Percentiles rank a stretch among this genome's conserved stretches.
Conservation (phyloP, 1,140 invertebrate species). For the Ctenoplectra terminalis region DNA sequence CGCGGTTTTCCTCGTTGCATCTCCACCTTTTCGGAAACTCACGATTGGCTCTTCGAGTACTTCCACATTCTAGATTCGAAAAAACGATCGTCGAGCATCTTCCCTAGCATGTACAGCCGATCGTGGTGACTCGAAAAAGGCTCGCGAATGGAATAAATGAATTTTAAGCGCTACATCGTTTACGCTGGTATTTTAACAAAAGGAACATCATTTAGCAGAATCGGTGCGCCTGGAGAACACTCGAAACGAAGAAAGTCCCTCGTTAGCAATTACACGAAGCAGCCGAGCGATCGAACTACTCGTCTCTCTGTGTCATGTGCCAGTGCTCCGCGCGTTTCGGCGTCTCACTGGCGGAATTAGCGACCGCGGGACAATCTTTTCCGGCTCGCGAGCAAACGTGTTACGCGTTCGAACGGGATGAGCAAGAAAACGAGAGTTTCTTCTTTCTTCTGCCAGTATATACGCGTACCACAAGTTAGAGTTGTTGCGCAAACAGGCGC, state of each 20-base stretch:
- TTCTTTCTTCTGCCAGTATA: background rate
- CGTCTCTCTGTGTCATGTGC: too few relatives aligned
- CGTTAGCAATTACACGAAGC: conserved; percentile 12
- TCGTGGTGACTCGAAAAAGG: too few relatives aligned
- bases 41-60: background rate
- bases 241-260: conserved; percentile 10
- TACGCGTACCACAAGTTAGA: too few relatives aligned
- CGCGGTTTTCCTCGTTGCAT: conserved; percentile 7
- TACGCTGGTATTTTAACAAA: too few relatives aligned
- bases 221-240: background rate
- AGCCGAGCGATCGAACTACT: background rate
- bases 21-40: background rate
- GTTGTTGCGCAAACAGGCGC: too few relatives aligned
- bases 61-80: background rate
- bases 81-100: background rate
- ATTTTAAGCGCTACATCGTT: too few relatives aligned
- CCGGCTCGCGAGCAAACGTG: conserved; percentile 33
- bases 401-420: conserved; percentile 22
- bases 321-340: background rate
- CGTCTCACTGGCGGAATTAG: background rate
- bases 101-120: too few relatives aligned
- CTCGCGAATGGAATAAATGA: too few relatives aligned
- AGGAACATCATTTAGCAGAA: too few relatives aligned
- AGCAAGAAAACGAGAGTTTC: conserved; percentile 56
- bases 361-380: conserved; percentile 39